Conservation (phyloP, 2,113 vertebrate species). For the Montifringilla adamsi region DNA sequence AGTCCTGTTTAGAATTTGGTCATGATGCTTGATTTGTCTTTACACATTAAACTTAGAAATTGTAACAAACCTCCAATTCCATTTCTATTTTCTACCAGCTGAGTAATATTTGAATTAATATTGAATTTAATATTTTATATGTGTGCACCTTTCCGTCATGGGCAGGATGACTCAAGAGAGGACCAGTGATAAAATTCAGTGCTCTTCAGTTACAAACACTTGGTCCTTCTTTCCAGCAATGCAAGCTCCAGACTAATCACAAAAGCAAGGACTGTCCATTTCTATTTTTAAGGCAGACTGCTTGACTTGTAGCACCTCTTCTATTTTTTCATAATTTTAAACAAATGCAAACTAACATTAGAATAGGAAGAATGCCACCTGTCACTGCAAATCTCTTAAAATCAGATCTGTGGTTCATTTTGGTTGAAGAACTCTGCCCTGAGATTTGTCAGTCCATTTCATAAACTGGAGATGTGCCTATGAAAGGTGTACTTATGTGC, state of each 20-base stretch:
- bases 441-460: conserved; percentile 7
- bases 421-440: not conserved
- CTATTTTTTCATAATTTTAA: not conserved
- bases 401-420: not conserved
- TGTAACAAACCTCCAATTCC: not conserved
- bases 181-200: not conserved
- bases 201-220: not conserved
- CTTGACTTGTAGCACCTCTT: not conserved
- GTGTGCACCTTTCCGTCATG: not conserved
- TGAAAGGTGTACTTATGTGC: not conserved
- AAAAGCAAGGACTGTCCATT: not conserved
- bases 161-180: not conserved
- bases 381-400: not conserved
- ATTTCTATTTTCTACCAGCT: not conserved
- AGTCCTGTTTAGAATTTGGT: not conserved
- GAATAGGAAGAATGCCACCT: not conserved
- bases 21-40: not conserved
- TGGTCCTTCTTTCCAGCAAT: not conserved
- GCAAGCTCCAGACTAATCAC: not conserved
- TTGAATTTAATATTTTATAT: not conserved
- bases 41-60: not conserved
- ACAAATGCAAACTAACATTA: not conserved
- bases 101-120: not conserved
- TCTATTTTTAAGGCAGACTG: not conserved
- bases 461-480: not conserved